A percentile compares a stretch with the other conserved stretches of the same genome.
Evolutionary conservation across 2,113 vertebrate species (phyloP).

Genomic region (Bujurquina vittata): DNA sequence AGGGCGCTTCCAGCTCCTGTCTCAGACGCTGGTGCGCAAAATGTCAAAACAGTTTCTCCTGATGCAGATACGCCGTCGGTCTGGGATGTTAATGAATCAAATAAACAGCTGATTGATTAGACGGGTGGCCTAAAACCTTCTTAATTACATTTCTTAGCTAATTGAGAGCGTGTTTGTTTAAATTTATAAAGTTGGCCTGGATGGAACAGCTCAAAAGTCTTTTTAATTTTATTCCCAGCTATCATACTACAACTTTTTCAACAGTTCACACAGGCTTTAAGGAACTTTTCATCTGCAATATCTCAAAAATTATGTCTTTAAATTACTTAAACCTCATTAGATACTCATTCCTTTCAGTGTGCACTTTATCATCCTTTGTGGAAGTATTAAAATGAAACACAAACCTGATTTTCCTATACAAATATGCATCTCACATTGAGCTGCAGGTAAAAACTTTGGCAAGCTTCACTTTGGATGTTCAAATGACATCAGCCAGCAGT

Average conservation of each 20-base stretch:
- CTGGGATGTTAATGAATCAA: constrained; percentile 32
- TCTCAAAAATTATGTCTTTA: not conserved
- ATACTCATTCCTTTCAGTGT: constrained; percentile 14
- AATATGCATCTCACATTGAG: not conserved
- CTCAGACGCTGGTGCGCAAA: constrained; percentile 2
- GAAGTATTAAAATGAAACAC: constrained; percentile 8
- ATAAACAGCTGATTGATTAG: constrained; percentile 22
- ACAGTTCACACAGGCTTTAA: not conserved
- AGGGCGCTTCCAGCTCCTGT: not conserved
- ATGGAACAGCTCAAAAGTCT: not conserved
- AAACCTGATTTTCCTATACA: not conserved
- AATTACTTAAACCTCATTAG: constrained; percentile 11
- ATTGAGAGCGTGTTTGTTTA: not conserved
- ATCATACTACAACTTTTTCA: not conserved
- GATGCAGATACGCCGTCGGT: constrained; percentile 23
- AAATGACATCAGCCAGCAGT: constrained; percentile 11
- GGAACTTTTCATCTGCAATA: constrained; percentile 16
- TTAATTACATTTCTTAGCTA: not conserved
- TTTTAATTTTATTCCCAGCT: not conserved
- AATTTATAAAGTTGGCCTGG: not conserved
- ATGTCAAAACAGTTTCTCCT: constrained; percentile 4
- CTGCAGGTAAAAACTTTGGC: constrained; percentile 3
- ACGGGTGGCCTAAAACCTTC: not conserved
- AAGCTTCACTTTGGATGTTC: not conserved
- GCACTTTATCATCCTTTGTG: not conserved